These are phyloP conservation scores for Nomia melanderi DNA, from an alignment of 1,140 invertebrate species.

Conservation along the genomic window DNA sequence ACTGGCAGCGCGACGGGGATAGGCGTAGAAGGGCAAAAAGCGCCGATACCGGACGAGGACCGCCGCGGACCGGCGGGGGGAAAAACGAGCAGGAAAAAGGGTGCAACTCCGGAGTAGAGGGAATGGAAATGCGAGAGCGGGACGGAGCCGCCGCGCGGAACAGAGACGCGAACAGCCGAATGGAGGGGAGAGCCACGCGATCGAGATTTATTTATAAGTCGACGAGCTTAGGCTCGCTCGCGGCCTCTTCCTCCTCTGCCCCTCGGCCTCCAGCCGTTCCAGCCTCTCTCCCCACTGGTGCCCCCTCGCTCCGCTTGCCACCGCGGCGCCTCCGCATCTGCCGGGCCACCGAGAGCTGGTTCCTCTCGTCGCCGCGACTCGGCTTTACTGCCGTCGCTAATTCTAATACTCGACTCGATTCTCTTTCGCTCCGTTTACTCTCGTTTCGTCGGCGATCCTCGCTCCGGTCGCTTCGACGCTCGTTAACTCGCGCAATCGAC, in stretches of 20 bases:
- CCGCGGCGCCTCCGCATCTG: conserved; percentile 24
- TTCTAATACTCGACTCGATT: not conserved
- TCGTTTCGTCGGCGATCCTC: not conserved
- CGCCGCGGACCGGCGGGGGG: not conserved
- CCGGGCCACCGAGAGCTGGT: conserved; percentile 9
- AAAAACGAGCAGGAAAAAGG: conserved; percentile 18
- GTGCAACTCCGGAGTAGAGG: conserved; percentile 3
- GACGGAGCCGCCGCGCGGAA: not conserved
- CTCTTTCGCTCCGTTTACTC: not conserved
- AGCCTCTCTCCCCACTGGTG: conserved; percentile 11
- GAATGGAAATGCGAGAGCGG: conserved; percentile 14
- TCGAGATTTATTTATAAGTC: conserved; percentile 81
- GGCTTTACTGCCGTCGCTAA: conserved; percentile 23
- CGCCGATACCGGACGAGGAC: no score
- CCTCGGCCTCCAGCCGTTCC: conserved; percentile 15
- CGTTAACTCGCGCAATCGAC: no score
- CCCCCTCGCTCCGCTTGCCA: conserved; percentile 42
- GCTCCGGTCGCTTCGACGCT: no score
- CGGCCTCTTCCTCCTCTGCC: conserved; percentile 45
- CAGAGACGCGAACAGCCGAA: conserved; percentile 12
- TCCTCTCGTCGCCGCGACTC: not conserved
- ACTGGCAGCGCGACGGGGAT: not conserved
- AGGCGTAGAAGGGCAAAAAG: not conserved
- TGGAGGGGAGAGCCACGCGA: conserved; percentile 80
- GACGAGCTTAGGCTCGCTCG: conserved; percentile 68